Evolutionary conservation across 2,888 invertebrate species (phyloP).

Genomic region (Emmelina monodactyla): DNA sequence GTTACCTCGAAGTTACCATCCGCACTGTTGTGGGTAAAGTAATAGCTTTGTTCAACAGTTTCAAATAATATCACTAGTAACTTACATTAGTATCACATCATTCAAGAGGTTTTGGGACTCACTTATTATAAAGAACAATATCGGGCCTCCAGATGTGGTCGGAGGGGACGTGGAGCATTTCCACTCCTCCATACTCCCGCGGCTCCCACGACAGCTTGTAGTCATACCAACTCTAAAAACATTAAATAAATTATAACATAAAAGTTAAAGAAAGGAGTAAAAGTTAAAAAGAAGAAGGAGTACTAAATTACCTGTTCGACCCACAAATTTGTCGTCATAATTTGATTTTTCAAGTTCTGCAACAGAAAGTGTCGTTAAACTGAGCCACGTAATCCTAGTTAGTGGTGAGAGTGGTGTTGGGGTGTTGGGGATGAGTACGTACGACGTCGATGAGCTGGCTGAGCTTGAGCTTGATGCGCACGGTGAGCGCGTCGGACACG

Average conservation of each 20-base stretch:
- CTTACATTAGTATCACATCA: no score
- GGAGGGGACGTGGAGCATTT: slow-evolving; percentile 94
- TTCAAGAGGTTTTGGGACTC: no score
- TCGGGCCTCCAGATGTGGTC: slow-evolving; percentile 97
- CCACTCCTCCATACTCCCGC: slow-evolving; percentile 92
- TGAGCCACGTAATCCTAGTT: not conserved
- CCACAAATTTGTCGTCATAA: slow-evolving; percentile 95
- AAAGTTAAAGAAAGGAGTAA: not conserved
- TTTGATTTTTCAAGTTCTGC: slow-evolving; percentile 95
- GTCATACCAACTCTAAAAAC: slow-evolving; percentile 86
- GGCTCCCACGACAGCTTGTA: slow-evolving; percentile 96
- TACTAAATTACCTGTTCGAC: slow-evolving; percentile 72
- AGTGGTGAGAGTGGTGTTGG: not conserved
- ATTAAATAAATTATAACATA: not conserved
- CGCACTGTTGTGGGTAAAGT: no score
- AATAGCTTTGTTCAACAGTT: no score
- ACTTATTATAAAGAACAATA: slow-evolving; percentile 94
- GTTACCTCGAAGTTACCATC: slow-evolving; percentile 94
- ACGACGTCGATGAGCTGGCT: slow-evolving; percentile 98
- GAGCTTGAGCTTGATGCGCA: slow-evolving; percentile 94
- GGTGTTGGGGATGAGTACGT: slow-evolving; percentile 44
- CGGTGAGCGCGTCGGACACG: slow-evolving; percentile 92
- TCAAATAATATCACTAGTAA: no score
- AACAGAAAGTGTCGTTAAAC: slow-evolving; percentile 26
- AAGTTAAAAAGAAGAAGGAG: not conserved